Evolutionary conservation across 2,797 vertebrate genomes (phyloP), one percentile per base, ranked within the genome.

Genomic region (Otolemur crassicaudatus): DNA sequence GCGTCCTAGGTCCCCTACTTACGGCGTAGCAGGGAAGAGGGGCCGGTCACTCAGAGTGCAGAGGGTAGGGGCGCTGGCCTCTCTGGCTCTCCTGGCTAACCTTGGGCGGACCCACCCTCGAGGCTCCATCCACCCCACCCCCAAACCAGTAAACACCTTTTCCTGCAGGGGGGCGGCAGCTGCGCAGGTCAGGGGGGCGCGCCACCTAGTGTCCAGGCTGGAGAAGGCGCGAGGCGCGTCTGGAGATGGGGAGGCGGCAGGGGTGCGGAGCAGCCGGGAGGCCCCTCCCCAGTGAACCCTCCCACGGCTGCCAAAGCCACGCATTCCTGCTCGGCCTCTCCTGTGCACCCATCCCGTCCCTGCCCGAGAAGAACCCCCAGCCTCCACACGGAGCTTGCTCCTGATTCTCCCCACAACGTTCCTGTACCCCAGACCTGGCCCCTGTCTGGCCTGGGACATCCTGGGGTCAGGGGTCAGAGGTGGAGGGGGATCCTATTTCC

Each of bases 161-260:
- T 67, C 61, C 60, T 7, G 60, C 79, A 25, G 53, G 76, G 77
- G 84, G 56, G 49, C 60, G 20, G 73, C 72, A 69, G 40, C 89
- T 3, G 72, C 3, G 23, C 46, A 65, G 96, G 90, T n/a, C 31
- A 4, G 96, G 63, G 73, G 63, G 91, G 89, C 79, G 70, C 70
- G 72, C 97, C 94, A 85, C 83, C 97, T 97, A 80, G 94, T 53
- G 96, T 25, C 67, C 82, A 75, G 90, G 92, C 40, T 49, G 72
- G 75, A 77, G 89, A 92, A 87, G 60, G 91, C 2, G 6, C n/a
- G 75, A 49, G 4, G 43, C 5, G 0, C 67, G 9, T 3, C 34
- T 12, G 12, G 77, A 73, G 77, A 34, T 0, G 0, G 61, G 10
- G 85, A 4, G 13, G 5, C 1, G 5, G 79, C 3, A 1, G 29